Evolutionary conservation across 2,888 invertebrate species (phyloP).

Genomic region (Eristalis intricaria): DNA sequence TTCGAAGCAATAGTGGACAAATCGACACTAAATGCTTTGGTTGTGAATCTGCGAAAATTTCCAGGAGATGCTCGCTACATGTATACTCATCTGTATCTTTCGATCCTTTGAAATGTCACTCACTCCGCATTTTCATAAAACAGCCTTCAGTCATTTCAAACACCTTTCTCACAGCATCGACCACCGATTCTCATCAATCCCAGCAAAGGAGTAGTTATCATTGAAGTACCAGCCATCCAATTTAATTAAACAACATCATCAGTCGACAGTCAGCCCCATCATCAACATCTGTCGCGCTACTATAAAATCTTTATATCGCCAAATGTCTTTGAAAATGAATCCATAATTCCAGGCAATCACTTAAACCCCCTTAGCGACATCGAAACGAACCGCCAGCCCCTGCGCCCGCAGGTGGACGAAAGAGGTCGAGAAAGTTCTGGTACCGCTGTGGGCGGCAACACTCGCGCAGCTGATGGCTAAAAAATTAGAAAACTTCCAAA

Average conservation of each 20-base stretch:
- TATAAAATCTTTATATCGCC: slow-evolving; percentile 17
- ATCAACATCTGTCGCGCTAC: not conserved
- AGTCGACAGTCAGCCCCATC: too few species aligned
- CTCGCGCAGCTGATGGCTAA: slow-evolving; percentile 52
- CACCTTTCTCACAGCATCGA: not conserved
- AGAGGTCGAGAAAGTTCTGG: not conserved
- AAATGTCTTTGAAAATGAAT: slow-evolving; percentile 35
- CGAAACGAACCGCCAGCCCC: not conserved
- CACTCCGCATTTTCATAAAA: too few species aligned
- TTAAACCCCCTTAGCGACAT: slow-evolving; percentile 41
- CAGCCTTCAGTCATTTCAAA: too few species aligned
- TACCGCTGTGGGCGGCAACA: slow-evolving; percentile 16
- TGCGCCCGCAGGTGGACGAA: too few species aligned
- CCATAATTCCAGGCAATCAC: slow-evolving; percentile 47
- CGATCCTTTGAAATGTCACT: too few species aligned
- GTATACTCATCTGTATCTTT: too few species aligned
- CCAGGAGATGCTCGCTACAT: too few species aligned
- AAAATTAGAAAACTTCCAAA: slow-evolving; percentile 64
- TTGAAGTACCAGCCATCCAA: not conserved
- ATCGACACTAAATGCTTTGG: too few species aligned
- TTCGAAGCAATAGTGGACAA: too few species aligned
- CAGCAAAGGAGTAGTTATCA: not conserved
- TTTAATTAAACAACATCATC: slow-evolving; percentile 16
- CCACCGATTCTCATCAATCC: not conserved
- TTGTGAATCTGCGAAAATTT: too few species aligned